Conservation (phyloP, 1,140 invertebrate species). For the Zaprionus inermis region DNA sequence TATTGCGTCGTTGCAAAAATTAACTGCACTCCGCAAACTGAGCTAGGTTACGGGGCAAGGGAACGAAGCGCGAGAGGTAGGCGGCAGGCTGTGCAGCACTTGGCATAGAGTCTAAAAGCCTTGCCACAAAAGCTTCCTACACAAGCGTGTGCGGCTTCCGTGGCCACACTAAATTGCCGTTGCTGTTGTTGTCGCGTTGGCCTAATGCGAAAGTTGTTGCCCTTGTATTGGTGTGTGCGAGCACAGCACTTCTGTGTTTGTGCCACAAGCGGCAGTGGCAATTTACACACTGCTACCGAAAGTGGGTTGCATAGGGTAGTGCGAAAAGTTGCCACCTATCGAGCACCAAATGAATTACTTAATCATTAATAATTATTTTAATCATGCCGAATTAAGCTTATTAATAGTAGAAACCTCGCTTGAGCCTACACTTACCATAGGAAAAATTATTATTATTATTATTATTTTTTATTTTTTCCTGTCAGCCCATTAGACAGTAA, state of each 20-base stretch:
- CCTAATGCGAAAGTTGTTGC: constrained; percentile 83
- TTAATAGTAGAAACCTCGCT: background rate
- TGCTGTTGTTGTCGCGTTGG: constrained; percentile 50
- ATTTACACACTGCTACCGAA: constrained; percentile 46
- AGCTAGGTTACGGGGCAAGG: no score
- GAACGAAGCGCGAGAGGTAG: no score
- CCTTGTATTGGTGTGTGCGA: constrained; percentile 73
- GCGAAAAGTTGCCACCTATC: background rate
- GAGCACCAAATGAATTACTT: background rate
- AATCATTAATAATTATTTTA: background rate
- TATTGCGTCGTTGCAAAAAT: constrained; percentile 78
- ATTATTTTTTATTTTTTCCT: no score
- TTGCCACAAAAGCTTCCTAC: constrained; percentile 68
- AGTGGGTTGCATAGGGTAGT: background rate
- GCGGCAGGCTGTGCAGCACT: constrained; percentile 23
- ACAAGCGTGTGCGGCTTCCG: constrained; percentile 54
- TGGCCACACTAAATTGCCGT: constrained; percentile 53
- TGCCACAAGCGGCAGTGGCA: constrained; percentile 74
- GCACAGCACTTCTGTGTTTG: constrained; percentile 28
- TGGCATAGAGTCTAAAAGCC: constrained; percentile 68
- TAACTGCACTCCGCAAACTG: constrained; percentile 64
- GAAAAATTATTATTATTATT: no score
- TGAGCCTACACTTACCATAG: background rate
- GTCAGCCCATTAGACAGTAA: no score
- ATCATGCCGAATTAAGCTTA: background rate